A percentile compares a stretch with the other conserved stretches of the same genome.
phyloP scores from a whole-genome alignment of 92 coral and sea anemone species.

The Phenganax marumi region DNA sequence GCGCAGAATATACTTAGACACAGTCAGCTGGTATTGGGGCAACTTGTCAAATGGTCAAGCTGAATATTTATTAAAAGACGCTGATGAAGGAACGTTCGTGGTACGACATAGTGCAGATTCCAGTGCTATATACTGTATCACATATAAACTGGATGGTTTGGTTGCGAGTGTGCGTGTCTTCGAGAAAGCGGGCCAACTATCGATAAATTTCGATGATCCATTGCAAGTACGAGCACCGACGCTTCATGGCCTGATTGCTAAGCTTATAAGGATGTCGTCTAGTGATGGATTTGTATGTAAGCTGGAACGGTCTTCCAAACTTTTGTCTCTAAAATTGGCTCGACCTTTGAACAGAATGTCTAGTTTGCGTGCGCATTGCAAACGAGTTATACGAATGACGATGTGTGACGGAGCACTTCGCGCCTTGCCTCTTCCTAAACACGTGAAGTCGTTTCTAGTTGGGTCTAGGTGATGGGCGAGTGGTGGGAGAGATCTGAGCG shows the following conservation, averaged over 20 bases:
- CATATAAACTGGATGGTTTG: conserved; percentile 24
- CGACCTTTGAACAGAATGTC: conserved; percentile 28
- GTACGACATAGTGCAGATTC: conserved; percentile 22
- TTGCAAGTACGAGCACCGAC: conserved; percentile 30
- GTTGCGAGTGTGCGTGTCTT: conserved; percentile 30
- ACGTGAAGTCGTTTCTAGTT: conserved; percentile 17
- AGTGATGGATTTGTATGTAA: conserved; percentile 13
- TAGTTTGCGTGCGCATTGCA: conserved; percentile 41
- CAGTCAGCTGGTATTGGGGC: conserved; percentile 42
- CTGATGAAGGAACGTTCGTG: conserved; percentile 24
- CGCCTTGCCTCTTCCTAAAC: conserved; percentile 21
- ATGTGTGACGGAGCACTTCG: conserved; percentile 3
- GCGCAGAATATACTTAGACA: conserved; percentile 17
- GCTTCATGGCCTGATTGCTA: conserved; percentile 38
- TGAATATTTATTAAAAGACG: conserved; percentile 19
- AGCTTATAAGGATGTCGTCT: conserved; percentile 9
- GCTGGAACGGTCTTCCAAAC: conserved; percentile 18
- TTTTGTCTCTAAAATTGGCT: conserved; percentile 26
- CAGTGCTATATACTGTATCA: conserved; percentile 12
- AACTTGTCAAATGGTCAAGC: conserved; percentile 27
- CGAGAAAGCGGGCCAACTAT: conserved; percentile 27
- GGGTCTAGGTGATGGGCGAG: not conserved
- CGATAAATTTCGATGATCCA: conserved; percentile 40
- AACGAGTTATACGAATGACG: conserved; percentile 38
- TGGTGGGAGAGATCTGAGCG: not conserved